Conservation (phyloP, 2,113 vertebrate species). For the Motacilla alba region DNA sequence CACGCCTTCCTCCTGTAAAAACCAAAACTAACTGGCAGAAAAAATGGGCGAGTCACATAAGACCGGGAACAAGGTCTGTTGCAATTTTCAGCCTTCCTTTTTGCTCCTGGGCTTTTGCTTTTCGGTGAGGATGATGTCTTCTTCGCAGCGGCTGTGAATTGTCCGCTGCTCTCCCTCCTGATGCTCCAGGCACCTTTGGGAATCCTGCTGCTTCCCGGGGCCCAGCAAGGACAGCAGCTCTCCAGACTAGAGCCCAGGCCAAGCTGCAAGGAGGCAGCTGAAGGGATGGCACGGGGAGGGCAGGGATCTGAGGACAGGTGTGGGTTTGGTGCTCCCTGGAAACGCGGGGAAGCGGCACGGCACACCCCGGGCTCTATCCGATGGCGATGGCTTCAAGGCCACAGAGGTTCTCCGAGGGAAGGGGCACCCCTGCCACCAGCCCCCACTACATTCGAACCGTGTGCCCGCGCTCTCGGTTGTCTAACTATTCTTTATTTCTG, state of each 20-base stretch:
- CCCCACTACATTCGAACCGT: accelerated
- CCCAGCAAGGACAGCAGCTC: not conserved
- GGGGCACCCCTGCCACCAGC: not conserved
- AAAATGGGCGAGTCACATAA: accelerated
- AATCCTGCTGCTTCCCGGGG: not conserved
- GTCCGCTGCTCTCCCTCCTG: accelerated
- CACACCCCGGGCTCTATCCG: not conserved
- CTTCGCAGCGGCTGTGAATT: accelerated
- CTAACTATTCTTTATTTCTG: not conserved
- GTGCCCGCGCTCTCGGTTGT: not conserved
- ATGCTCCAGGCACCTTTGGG: accelerated
- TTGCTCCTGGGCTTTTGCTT: not conserved
- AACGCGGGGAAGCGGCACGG: accelerated
- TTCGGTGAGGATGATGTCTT: no score
- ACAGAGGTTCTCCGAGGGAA: not conserved
- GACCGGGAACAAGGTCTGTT: not conserved
- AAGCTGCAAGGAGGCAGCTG: accelerated
- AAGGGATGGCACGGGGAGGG: not conserved
- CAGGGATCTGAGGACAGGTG: not conserved
- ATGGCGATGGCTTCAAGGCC: accelerated
- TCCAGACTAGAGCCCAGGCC: not conserved
- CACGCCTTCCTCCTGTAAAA: not conserved
- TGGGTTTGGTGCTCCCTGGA: not conserved
- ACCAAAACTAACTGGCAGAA: not conserved
- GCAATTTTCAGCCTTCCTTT: not conserved